Base-by-base conservation (phyloP, 2,888 invertebrate genomes). In the Drosophila mercatorum region DNA sequence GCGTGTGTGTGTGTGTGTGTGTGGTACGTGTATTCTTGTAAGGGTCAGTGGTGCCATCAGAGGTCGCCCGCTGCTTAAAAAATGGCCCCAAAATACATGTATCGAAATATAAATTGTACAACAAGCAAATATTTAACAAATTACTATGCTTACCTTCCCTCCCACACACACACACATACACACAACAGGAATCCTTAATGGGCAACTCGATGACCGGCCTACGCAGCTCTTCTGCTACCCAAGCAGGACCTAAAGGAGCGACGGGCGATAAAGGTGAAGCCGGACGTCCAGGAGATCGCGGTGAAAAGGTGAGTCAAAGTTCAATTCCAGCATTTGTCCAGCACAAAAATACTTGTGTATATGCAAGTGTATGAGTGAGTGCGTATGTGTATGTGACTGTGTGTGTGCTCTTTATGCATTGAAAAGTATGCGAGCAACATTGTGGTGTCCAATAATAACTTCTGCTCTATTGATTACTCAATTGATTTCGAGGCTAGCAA, bases 231-330 rank as follows among this genome's bases (percentile, higher is more conserved):
- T 95, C 95, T 36, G 62, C 96, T 2, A 95, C 95, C 31, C 89
- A 88, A 56, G 95, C 96, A 3, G 97, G 97, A n/a, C 95, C 95
- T 3, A 96, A 96, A 92, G 96, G 96, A 7, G 96, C 96, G 71
- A 91, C 95, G 0, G 96, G 95, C 31, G 94, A 94, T 88, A 94
- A 94, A 44, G 96, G 96, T 72, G 94, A 96, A 12, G 83, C 93
- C 5, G 96, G 96, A 6, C 94, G 94, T 8, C 93, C 94, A 75
- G 96, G 96, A n/a, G 95, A 96, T 89, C 93, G 95, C 75, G 96
- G 97, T 73, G 96, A 96, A 83, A 95, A 96, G 91, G 97, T 95
- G 92, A 94, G 94, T 93, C 77, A 78, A 71, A 72, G 88, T 65
- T 63, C 85, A 81, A 80, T 53, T 51, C 38, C 44, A 58, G 43